Base-by-base conservation (phyloP, 2,797 vertebrate species). In the Sebastes variabilis region DNA sequence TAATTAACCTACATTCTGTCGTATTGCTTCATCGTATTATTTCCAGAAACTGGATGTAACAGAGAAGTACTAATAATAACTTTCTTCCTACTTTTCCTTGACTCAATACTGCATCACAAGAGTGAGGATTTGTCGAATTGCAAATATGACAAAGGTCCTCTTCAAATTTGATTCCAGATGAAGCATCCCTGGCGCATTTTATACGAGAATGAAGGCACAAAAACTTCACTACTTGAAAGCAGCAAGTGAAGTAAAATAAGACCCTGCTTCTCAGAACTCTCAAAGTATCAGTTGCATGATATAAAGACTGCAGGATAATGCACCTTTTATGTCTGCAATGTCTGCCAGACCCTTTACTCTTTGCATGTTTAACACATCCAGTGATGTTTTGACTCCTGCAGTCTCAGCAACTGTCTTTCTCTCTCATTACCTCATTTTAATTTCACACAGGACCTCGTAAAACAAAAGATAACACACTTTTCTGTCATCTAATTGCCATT, bases 1-100 rank as follows among this genome's bases (percentile, higher is more conserved):
- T 66, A 74, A 88, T 90, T 89, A 87, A 88, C 88, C 91, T 82
- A 91, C 60, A 89, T 91, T 82, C 68, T 61, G 38, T 71, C 69
- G 59, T 66, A 78, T 82, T 73, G 60, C 80, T 75, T 80, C 29
- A 61, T 71, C 65, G 8, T 32, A 87, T 80, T 79, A 83, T 82
- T 86, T 84, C 30, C 61, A 52, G 54, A 84, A 83, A 72, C 27
- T 66, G 69, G 27, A 77, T 83, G 56, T 79, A 85, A 79, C 75
- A 75, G 27, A 71, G 34, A 70, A 61, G 76, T 59, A 73, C 69
- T 85, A 83, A 80, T 81, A 73, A 65, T 36, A 81, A 36, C 25
- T 55, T 83, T 71, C 70, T 66, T 20, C 25, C 27, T 29, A 42
- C 74, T 66, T 87, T 79, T 46, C 27, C 58, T 67, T 78, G 36